Base-by-base conservation (phyloP, 2,797 vertebrate species). In the Tapera naevia region DNA sequence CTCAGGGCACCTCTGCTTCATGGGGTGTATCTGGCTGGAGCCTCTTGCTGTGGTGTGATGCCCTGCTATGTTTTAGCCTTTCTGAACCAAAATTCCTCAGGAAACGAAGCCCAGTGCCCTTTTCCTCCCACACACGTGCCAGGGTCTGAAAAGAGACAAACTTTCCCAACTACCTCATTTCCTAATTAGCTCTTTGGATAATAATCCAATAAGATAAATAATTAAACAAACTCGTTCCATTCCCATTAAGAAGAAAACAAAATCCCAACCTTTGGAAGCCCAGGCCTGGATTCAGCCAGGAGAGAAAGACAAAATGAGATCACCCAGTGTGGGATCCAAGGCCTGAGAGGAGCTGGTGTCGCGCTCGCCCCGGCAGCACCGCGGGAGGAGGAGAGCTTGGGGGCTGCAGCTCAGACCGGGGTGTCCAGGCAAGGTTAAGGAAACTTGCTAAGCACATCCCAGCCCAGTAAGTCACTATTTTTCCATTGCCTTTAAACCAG, bases 101-200 rank as follows among this genome's bases (percentile, higher is more conserved):
- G 51, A 81, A 80, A 43, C 51, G 37, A 93, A 91, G 23, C 32
- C 43, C 60, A 18, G n/a, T 28, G 50, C n/a, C 9, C 5, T 81
- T 51, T 85, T 67, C n/a, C 61, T 69, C 45, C 57, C 39, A 35
- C 8, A 1, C 6, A 3, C 1, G 0, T 0, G 0, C n/a, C 0
- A 5, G 37, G 24, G 50, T 75, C 80, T 91, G 65, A 41, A 86
- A 89, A 50, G n/a, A 81, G 62, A 45, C 27, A 39, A 81, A 85
- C 57, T 89, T 74, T 71, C 53, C 50, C 62, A 56, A 80, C 23
- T 53, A 72, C 14, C 53, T 89, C 0, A 0, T 91, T 92, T 85
- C 65, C 80, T 88, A 76, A 71, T 91, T 89, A 86, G 17, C 28
- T 80, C 50, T 83, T 78, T 45, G 45, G 60, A 53, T 80, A 80